These are phyloP conservation scores for Actinopyga echinites DNA, from an alignment of 53 echinoderm and acorn worm species.

Conservation along the genomic window DNA sequence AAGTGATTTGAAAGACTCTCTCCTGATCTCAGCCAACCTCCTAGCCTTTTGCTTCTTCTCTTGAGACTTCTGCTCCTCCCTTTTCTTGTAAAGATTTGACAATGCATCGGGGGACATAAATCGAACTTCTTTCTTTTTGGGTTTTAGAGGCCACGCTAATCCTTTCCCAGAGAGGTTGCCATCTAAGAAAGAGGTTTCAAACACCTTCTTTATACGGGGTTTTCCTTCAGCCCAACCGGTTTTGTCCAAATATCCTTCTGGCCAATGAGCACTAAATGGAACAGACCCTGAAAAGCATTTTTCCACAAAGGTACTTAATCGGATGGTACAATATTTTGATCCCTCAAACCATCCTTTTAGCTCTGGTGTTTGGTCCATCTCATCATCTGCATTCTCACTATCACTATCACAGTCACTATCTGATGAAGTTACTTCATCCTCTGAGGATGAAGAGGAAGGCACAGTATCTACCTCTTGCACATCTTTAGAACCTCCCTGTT, in stretches of 20 bases:
- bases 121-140: constrained; percentile 15
- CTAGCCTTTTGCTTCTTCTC: neutral
- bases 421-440: neutral
- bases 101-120: neutral
- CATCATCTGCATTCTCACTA: constrained; percentile 2
- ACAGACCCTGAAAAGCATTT: neutral
- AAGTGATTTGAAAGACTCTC: neutral
- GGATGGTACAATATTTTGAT: neutral
- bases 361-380: neutral
- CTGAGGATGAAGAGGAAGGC: neutral
- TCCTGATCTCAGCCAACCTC: neutral
- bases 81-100: neutral
- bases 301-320: neutral
- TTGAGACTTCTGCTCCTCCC: neutral
- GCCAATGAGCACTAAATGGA: constrained; percentile 5
- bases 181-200: constrained; percentile 1
- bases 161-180: neutral
- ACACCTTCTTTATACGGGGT: neutral
- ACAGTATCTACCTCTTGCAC: neutral
- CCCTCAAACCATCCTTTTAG: neutral
- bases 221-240: neutral
- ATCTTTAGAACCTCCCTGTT: neutral
- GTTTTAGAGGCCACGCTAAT: constrained; percentile 4
- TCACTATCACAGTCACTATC: neutral
- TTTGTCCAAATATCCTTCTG: neutral